Conservation (phyloP, 2,888 invertebrate genomes). For the Eudasyphora cyanicolor region DNA sequence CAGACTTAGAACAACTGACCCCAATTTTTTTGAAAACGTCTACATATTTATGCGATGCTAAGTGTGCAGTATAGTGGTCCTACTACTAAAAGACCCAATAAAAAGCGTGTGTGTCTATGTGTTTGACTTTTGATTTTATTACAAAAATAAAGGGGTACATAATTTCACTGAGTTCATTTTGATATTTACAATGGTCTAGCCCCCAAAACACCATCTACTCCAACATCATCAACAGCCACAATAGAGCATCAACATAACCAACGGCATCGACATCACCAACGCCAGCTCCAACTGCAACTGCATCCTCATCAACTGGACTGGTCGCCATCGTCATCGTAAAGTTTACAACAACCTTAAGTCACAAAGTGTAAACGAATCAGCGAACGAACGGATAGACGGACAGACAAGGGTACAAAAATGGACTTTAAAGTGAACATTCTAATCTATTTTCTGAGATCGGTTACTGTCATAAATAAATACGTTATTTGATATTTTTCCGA, state of each 20-base stretch:
- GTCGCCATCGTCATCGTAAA: slow-evolving; percentile 16
- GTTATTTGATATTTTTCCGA: slow-evolving; percentile 58
- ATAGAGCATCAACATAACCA: slow-evolving; percentile 16
- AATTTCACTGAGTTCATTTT: slow-evolving; percentile 26
- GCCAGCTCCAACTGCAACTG: not conserved
- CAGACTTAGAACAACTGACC: too few relatives aligned
- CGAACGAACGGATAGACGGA: not conserved
- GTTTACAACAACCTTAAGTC: slow-evolving; percentile 5
- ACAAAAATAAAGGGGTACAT: slow-evolving; percentile 29
- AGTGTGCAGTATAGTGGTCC: too few relatives aligned
- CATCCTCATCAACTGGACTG: slow-evolving; percentile 1
- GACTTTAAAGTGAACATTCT: slow-evolving; percentile 55
- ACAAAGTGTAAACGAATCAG: not conserved
- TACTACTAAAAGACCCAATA: not conserved
- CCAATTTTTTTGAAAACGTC: too few relatives aligned
- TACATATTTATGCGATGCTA: not conserved
- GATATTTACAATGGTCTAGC: slow-evolving; percentile 15
- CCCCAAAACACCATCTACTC: not conserved
- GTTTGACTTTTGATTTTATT: slow-evolving; percentile 33
- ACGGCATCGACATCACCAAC: not conserved
- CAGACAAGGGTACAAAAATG: not conserved
- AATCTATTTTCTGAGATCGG: slow-evolving; percentile 67
- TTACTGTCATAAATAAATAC: slow-evolving; percentile 67
- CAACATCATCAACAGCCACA: slow-evolving; percentile 17
- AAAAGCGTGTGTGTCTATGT: not conserved